Evolutionary conservation across 2,797 vertebrate genomes (phyloP), one percentile per base, ranked within the genome.

Genomic region (Hybognathus amarus): DNA sequence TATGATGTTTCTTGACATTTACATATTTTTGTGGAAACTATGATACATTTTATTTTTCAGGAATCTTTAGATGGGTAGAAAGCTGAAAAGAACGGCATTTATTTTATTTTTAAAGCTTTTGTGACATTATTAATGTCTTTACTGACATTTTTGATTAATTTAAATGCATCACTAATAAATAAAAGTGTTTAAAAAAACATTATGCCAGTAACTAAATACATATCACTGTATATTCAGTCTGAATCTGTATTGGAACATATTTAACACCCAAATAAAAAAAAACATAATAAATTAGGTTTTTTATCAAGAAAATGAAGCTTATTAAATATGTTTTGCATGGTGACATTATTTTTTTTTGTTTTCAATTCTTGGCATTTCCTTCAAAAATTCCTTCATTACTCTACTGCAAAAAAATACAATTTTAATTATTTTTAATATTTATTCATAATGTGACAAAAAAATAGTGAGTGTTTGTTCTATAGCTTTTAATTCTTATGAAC

Each of bases 11-110:
- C n/a, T n/a, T n/a, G n/a, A n/a, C n/a, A n/a, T n/a, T n/a, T n/a
- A n/a, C 12, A 13, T 45, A 45, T 45, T 45, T 45, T 5, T 45
- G 42, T 1, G 12, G 0, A 45, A 45, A 45, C 1, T 0, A 0
- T 33, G 0, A 36, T 30, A 11, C 24, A 71, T 50, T 50, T 18
- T 8, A 11, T 36, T 36, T 75, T 38, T 56, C 17, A 38, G 12
- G 22, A 1, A 38, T 36, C 7, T 30, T 36, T 36, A n/a, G 15
- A 33, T 61, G 12, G 1, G 27, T 27, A 33, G 1, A 33, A 33
- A 15, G 56, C 5, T 61, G 8, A 10, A 27, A 47, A 45, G 1
- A 20, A 10, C 42, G 20, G 12, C 1, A 45, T 69, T 69, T 45
- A 52, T 36, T 52, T 73, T 0, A 56, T 56, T 56, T n/a, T 4